Evolutionary conservation across 23 tunicate species (phyloP).

Genomic region (Phallusia fumigata): DNA sequence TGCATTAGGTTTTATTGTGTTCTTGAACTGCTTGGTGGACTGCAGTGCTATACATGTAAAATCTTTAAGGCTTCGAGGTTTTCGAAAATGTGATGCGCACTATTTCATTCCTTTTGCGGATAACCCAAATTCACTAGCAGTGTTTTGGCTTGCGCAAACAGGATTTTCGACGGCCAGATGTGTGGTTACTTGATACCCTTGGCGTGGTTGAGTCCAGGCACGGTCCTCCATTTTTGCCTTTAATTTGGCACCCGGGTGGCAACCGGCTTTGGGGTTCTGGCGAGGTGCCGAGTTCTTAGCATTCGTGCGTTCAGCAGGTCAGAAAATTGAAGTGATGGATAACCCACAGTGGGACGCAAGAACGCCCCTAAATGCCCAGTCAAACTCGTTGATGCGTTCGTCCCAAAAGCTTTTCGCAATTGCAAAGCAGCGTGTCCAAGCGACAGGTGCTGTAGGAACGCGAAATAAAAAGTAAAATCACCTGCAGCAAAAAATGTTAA

Average conservation of each 20-base stretch:
- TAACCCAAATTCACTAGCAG: background rate
- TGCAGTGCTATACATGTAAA: too few relatives aligned
- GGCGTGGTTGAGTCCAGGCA: background rate
- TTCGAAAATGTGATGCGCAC: too few relatives aligned
- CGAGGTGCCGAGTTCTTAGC: constrained; percentile 6
- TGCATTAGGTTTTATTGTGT: too few relatives aligned
- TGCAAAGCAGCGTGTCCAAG: constrained; percentile 8
- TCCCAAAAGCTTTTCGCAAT: background rate
- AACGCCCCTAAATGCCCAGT: constrained; percentile 6
- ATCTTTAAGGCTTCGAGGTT: too few relatives aligned
- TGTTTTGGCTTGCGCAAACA: constrained; percentile 5
- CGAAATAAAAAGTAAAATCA: background rate
- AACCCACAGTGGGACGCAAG: background rate
- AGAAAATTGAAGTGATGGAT: constrained; percentile 40
- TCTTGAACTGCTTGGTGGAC: too few relatives aligned
- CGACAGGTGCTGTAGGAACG: background rate
- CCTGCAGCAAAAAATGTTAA: constrained; percentile 16
- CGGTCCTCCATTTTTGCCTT: constrained; percentile 26
- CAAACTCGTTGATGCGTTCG: constrained; percentile 19
- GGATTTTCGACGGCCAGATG: constrained; percentile 20
- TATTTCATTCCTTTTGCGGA: too few relatives aligned
- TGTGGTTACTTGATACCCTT: constrained; percentile 19
- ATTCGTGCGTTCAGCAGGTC: constrained; percentile 19
- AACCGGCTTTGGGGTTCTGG: constrained; percentile 8
- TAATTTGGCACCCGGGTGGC: constrained; percentile 43